A percentile compares a stretch with the other conserved stretches of the same genome.
Conservation (phyloP, 2,113 vertebrate genomes). For the Colistium nudipinnis region DNA sequence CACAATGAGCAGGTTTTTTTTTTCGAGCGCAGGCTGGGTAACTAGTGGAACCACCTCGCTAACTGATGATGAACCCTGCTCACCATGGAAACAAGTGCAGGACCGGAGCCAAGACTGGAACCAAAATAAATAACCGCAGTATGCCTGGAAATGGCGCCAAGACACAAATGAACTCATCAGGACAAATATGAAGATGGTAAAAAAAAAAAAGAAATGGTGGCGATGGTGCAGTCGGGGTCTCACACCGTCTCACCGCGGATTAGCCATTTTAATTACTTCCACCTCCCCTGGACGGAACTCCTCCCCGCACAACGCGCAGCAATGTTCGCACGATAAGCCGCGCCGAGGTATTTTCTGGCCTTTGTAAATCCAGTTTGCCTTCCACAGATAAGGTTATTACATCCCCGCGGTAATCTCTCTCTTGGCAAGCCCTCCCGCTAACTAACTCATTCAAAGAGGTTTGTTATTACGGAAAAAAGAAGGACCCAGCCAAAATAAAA, state of each 20-base stretch:
- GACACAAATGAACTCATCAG: slow-evolving; percentile 25
- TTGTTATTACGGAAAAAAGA: slow-evolving; percentile 20
- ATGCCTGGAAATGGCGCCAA: slow-evolving; percentile 21
- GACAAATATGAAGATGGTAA: slow-evolving; percentile 14
- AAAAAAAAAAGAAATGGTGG: background rate
- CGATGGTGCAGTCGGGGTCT: background rate
- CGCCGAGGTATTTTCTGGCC: slow-evolving; percentile 48
- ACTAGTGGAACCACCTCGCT: slow-evolving; percentile 10
- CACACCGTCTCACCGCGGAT: slow-evolving; percentile 59
- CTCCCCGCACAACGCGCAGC: slow-evolving; percentile 60
- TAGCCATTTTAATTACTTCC: slow-evolving; percentile 75
- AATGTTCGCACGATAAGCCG: slow-evolving; percentile 59
- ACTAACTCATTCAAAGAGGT: slow-evolving; percentile 8
- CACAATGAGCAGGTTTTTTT: slow-evolving; percentile 2
- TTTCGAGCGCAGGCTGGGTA: background rate
- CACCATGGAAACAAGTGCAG: slow-evolving; percentile 39
- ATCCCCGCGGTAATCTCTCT: slow-evolving; percentile 50
- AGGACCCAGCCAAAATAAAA: background rate
- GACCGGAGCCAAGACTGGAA: slow-evolving; percentile 3
- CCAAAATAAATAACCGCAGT: slow-evolving; percentile 28
- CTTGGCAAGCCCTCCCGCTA: slow-evolving; percentile 31
- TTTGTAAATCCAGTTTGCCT: slow-evolving; percentile 69
- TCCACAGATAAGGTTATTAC: slow-evolving; percentile 62
- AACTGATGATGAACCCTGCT: slow-evolving; percentile 36
- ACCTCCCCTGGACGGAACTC: slow-evolving; percentile 60